Conservation (phyloP, 2,888 invertebrate genomes). For the Pollenia griseotomentosa region DNA sequence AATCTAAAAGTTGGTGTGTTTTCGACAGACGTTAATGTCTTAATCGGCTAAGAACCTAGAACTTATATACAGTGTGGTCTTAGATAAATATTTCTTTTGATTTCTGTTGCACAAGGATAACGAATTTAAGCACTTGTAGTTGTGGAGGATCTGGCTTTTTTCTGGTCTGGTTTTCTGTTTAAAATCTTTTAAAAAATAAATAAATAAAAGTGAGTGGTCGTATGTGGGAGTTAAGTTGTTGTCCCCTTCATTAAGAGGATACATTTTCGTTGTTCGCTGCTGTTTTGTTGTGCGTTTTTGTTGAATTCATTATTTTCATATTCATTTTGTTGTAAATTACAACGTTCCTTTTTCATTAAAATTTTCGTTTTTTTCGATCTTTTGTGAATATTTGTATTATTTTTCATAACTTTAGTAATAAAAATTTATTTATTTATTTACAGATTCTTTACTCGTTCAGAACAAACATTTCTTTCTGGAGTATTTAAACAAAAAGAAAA, state of each 20-base stretch:
- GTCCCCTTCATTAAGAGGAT: conserved; percentile 8
- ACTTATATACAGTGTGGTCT: too few relatives aligned
- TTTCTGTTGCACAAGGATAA: too few relatives aligned
- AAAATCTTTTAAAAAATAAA: background rate
- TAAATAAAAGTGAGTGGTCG: conserved; percentile 15
- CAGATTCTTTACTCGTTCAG: conserved; percentile 45
- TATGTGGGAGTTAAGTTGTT: background rate
- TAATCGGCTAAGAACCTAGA: too few relatives aligned
- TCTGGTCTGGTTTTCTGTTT: background rate
- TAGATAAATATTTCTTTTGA: too few relatives aligned
- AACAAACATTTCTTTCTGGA: conserved; percentile 40
- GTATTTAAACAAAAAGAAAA: conserved; percentile 39
- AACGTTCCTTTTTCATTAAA: conserved; percentile 21
- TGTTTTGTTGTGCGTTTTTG: background rate
- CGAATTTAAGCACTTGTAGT: too few relatives aligned
- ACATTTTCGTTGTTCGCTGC: background rate
- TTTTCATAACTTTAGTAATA: conserved; percentile 70
- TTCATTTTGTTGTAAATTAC: conserved; percentile 24
- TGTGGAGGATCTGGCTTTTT: background rate
- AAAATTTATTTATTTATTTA: conserved; percentile 65
- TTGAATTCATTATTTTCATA: conserved; percentile 34
- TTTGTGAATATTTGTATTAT: conserved; percentile 21
- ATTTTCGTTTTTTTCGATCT: conserved; percentile 20
- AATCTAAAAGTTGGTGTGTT: too few relatives aligned
- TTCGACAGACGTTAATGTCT: too few relatives aligned